These are phyloP conservation scores for Trachymyrmex septentrionalis DNA, from an alignment of 1,140 invertebrate species.

Conservation along the genomic window DNA sequence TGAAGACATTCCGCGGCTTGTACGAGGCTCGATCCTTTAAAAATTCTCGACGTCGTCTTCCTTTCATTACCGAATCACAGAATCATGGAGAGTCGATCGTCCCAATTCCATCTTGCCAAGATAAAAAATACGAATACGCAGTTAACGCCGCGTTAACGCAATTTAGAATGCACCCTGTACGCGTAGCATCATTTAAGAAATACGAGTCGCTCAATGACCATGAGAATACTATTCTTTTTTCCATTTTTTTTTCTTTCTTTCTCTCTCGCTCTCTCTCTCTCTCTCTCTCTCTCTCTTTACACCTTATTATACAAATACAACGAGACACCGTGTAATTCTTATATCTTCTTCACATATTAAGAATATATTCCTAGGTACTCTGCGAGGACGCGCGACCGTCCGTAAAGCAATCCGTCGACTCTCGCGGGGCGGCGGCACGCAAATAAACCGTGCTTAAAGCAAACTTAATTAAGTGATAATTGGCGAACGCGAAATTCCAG, in stretches of 20 bases:
- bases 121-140: constrained; percentile 33
- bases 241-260: neutral
- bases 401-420: constrained; percentile 74
- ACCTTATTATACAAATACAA: constrained; percentile 83
- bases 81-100: neutral
- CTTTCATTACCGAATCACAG: neutral
- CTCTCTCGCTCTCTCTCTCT: neutral
- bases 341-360: constrained; percentile 82
- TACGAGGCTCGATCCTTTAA: neutral
- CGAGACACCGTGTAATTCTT: constrained; percentile 80
- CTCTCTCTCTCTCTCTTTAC: constrained; percentile 65
- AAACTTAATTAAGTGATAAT: constrained; percentile 28
- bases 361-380: constrained; percentile 81
- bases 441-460: neutral
- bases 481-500: constrained; percentile 20
- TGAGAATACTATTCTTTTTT: constrained; percentile 76
- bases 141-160: constrained; percentile 60
- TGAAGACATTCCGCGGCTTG: neutral
- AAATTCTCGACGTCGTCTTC: constrained; percentile 33
- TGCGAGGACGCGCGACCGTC: constrained; percentile 78
- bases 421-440: constrained; percentile 52
- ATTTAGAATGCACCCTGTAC: constrained; percentile 81
- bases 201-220: constrained; percentile 79
- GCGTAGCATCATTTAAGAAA: constrained; percentile 69
- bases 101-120: constrained; percentile 25